Conservation (phyloP, 1,140 invertebrate species). For the Pachyrhynchus sulphureomaculatus region DNA sequence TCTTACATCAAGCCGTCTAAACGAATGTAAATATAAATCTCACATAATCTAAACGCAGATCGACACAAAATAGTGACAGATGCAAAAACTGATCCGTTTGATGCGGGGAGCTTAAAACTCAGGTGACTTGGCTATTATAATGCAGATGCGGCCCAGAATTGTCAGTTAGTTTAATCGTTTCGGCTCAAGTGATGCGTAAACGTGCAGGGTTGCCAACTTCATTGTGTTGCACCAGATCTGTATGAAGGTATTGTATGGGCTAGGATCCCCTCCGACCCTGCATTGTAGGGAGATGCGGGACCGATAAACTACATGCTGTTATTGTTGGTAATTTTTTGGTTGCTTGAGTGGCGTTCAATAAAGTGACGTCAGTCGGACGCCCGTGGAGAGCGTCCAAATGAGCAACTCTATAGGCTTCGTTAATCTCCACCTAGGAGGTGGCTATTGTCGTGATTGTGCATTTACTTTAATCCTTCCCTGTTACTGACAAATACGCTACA, state of each 20-base stretch:
- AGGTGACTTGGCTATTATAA: slow-evolving; percentile 41
- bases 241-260: slow-evolving; percentile 35
- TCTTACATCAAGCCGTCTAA: not conserved
- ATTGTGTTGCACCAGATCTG: slow-evolving; percentile 32
- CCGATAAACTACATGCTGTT: slow-evolving; percentile 43
- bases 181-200: slow-evolving; percentile 43
- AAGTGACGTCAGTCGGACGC: slow-evolving; percentile 33
- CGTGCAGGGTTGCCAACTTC: slow-evolving; percentile 24
- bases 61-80: slow-evolving; percentile 24
- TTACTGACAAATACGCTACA: slow-evolving; percentile 25
- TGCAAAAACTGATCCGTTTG: slow-evolving; percentile 24
- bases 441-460: slow-evolving; percentile 39
- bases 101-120: slow-evolving; percentile 22
- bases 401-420: slow-evolving; percentile 30
- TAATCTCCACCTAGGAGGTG: slow-evolving; percentile 42
- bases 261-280: slow-evolving; percentile 23
- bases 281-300: slow-evolving; percentile 35
- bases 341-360: slow-evolving; percentile 41
- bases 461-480: slow-evolving; percentile 36
- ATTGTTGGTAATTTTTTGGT: slow-evolving; percentile 46
- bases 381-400: slow-evolving; percentile 38
- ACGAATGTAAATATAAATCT: slow-evolving; percentile 11
- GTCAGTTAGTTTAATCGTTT: slow-evolving; percentile 43
- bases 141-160: slow-evolving; percentile 39
- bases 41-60: not conserved